These are phyloP conservation scores for Xyliphius kryptos DNA, from an alignment of 2,113 vertebrate species.

Conservation along the genomic window DNA sequence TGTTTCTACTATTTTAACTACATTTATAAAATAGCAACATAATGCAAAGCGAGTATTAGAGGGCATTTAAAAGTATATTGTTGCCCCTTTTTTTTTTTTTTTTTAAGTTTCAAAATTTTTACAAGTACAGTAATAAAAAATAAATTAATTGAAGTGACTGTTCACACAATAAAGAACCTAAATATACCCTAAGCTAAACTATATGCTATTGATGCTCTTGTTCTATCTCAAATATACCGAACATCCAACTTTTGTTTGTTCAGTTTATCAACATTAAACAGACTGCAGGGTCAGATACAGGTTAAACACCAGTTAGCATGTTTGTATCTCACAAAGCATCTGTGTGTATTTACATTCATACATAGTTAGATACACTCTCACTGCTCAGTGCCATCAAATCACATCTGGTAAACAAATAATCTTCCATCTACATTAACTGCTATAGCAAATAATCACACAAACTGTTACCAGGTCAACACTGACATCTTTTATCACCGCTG, in stretches of 20 bases:
- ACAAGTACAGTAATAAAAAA: no score
- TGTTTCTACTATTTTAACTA: no score
- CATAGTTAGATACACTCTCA: slow-evolving; percentile 20
- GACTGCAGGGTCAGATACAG: slow-evolving; percentile 49
- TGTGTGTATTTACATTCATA: neutral
- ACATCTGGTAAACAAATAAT: slow-evolving; percentile 45
- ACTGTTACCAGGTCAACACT: slow-evolving; percentile 37
- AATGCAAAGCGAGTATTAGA: no score
- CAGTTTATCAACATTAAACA: slow-evolving; percentile 39
- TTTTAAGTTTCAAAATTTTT: no score
- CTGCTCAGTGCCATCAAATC: slow-evolving; percentile 25
- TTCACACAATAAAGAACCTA: no score
- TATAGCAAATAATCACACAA: slow-evolving; percentile 37
- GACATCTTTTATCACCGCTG: slow-evolving; percentile 13
- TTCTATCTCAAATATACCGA: neutral
- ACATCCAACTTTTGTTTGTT: slow-evolving; percentile 30
- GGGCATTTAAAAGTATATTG: no score
- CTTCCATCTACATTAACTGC: slow-evolving; percentile 34
- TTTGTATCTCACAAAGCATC: slow-evolving; percentile 37
- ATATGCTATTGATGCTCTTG: no score
- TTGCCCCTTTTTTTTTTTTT: no score
- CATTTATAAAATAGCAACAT: no score
- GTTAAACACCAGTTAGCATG: slow-evolving; percentile 53
- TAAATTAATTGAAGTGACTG: no score
- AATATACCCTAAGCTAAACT: no score